phyloP scores from a whole-genome alignment of 2,888 invertebrate species.

The Phalera bucephala region DNA sequence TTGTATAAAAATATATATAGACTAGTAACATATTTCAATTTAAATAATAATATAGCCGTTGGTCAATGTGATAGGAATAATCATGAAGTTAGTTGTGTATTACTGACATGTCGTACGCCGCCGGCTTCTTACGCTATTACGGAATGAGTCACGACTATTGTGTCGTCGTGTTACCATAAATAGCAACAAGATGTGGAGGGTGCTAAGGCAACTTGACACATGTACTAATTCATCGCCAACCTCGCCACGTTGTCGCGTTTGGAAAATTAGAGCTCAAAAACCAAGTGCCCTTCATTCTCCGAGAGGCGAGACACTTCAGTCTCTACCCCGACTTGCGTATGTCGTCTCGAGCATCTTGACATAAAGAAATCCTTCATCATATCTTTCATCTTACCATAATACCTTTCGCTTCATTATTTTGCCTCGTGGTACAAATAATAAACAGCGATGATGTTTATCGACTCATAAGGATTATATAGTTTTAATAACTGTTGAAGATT shows the following conservation, averaged over 20 bases:
- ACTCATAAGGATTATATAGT: conserved; percentile 43
- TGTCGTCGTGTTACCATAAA: conserved; percentile 63
- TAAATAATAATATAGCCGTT: conserved; percentile 34
- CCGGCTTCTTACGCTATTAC: conserved; percentile 38
- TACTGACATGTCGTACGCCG: conserved; percentile 42
- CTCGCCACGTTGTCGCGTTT: conserved; percentile 33
- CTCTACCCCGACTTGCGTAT: conserved; percentile 44
- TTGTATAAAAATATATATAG: conserved; percentile 2
- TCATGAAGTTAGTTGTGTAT: conserved; percentile 48
- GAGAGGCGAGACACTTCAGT: conserved; percentile 32
- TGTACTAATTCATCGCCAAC: conserved; percentile 44
- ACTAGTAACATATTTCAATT: conserved; percentile 26
- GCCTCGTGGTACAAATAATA: conserved; percentile 33
- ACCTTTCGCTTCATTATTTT: conserved; percentile 31
- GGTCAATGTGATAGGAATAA: conserved; percentile 45
- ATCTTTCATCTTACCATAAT: conserved; percentile 1
- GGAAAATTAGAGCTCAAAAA: conserved; percentile 64
- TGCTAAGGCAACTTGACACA: conserved; percentile 47
- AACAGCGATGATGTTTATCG: conserved; percentile 40
- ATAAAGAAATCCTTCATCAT: conserved; percentile 30
- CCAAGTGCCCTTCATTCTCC: conserved; percentile 55
- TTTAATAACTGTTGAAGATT: conserved; percentile 14
- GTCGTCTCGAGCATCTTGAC: conserved; percentile 47
- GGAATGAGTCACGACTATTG: conserved; percentile 60
- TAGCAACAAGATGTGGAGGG: conserved; percentile 56